Conservation (phyloP, 2,113 vertebrate species). For the Gadus chalcogrammus region DNA sequence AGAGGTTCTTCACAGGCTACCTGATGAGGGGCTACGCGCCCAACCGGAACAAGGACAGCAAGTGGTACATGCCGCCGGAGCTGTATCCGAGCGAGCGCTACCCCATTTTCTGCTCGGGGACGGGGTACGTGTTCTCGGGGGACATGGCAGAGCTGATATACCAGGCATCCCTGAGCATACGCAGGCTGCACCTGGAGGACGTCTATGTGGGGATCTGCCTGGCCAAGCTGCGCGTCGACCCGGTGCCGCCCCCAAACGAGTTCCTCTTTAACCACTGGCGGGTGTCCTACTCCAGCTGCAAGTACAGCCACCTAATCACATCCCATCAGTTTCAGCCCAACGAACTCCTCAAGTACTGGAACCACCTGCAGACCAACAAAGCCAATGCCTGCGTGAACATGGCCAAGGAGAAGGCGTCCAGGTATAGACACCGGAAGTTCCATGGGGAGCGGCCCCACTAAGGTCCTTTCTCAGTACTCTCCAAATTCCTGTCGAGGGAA, state of each 20-base stretch:
- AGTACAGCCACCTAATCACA: conserved; percentile 97
- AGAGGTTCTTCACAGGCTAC: conserved; percentile 93
- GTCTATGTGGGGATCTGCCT: conserved; percentile 97
- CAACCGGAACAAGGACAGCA: conserved; percentile 93
- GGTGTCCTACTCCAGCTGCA: conserved; percentile 97
- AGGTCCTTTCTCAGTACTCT: conserved; percentile 23
- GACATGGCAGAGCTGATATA: conserved; percentile 95
- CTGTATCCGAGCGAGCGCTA: conserved; percentile 95
- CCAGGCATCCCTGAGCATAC: conserved; percentile 89
- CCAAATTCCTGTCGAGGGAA: conserved; percentile 1
- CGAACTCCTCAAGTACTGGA: conserved; percentile 96
- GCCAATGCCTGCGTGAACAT: conserved; percentile 93
- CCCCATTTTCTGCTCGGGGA: conserved; percentile 95
- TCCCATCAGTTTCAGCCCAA: conserved; percentile 94
- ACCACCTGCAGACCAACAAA: conserved; percentile 97
- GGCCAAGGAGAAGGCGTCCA: conserved; percentile 86
- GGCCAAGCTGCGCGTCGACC: conserved; percentile 91
- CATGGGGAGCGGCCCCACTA: conserved; percentile 75
- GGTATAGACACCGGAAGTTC: conserved; percentile 85
- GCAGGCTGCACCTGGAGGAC: conserved; percentile 92
- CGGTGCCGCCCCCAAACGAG: conserved; percentile 90
- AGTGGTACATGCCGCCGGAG: conserved; percentile 98
- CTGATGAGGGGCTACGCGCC: conserved; percentile 94
- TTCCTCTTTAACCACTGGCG: conserved; percentile 97
- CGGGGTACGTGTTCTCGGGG: conserved; percentile 96